These are phyloP conservation scores for Henricia sp. DNA, from an alignment of 53 echinoderm and acorn worm species.

Conservation along the genomic window DNA sequence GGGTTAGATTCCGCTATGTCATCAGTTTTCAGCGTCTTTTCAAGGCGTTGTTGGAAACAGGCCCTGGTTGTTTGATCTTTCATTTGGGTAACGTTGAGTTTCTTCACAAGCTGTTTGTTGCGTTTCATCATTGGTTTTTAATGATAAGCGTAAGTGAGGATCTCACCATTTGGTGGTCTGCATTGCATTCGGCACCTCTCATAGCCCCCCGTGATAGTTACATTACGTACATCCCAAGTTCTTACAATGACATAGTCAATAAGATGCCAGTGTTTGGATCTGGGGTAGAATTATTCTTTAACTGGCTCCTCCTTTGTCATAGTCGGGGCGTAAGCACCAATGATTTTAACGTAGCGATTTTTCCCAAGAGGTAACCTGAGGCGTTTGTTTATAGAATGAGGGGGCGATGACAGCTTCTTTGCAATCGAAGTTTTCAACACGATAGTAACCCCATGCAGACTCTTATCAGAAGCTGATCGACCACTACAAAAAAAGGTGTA, in stretches of 20 bases:
- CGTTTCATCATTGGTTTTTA: neutral
- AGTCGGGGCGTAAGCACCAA: slow-evolving; percentile 6
- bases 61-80: neutral
- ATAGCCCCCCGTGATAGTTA: neutral
- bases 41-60: neutral
- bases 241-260: slow-evolving; percentile 10
- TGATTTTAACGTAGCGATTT: neutral
- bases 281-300: slow-evolving; percentile 11
- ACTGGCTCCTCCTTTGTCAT: neutral
- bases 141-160: neutral
- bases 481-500: slow-evolving; percentile 10
- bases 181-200: slow-evolving; percentile 25
- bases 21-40: no score
- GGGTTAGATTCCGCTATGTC: neutral
- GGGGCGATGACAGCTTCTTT: neutral
- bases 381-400: neutral
- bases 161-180: slow-evolving; percentile 17
- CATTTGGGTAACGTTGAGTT: neutral
- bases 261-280: slow-evolving; percentile 12
- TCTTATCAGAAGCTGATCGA: neutral
- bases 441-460: slow-evolving; percentile 2
- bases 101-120: neutral
- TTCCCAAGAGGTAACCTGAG: neutral
- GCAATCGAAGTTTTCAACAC: neutral
- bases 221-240: neutral